Evolutionary conservation across 1,140 invertebrate genomes (phyloP), one percentile per base, ranked within the genome.

Genomic region (Drosophila watanabei): DNA sequence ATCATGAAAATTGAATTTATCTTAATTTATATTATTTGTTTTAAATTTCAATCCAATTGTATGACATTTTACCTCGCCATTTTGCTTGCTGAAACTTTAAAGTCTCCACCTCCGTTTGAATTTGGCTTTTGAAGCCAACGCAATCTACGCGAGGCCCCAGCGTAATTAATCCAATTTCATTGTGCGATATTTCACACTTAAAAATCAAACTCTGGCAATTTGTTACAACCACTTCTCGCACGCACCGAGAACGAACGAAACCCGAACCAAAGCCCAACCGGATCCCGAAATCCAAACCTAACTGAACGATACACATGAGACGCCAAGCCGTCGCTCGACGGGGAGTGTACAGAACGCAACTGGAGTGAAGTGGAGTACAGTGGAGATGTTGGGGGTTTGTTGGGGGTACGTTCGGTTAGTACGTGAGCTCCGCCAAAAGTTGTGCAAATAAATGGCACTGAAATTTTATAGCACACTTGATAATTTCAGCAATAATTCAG

Each of bases 391-490:
- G n/a, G n/a, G 46, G 16, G 16, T 30, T 5, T 30, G 57, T 45
- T 24, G 41, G 16, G n/a, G 45, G 46, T 30, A 54, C 30, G 48
- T 18, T 58, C 30, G 79, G 56, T 68, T 76, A 46, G 45, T 81
- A 80, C 81, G 81, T 65, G 65, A 83, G 70, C 56, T 65, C 41
- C 80, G 81, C 81, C 63, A 70, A 84, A 84, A 84, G 77, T 84
- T 72, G 75, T 66, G 79, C 82, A 86, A 86, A 87, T 87, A 87
- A 82, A 87, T 80, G 78, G 76, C 83, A 80, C 49, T 77, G 76
- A 82, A 87, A 87, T 87, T 91, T 90, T 90, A 91, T 91, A 91
- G 80, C 87, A 86, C 86, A 81, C 87, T 91, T 90, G 82, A 91
- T 90, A 91, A 86, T 91, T 86, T 91, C 48, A 60, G 87, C 87